Conservation (phyloP, 2,113 vertebrate species). For the Epinephelus lanceolatus region DNA sequence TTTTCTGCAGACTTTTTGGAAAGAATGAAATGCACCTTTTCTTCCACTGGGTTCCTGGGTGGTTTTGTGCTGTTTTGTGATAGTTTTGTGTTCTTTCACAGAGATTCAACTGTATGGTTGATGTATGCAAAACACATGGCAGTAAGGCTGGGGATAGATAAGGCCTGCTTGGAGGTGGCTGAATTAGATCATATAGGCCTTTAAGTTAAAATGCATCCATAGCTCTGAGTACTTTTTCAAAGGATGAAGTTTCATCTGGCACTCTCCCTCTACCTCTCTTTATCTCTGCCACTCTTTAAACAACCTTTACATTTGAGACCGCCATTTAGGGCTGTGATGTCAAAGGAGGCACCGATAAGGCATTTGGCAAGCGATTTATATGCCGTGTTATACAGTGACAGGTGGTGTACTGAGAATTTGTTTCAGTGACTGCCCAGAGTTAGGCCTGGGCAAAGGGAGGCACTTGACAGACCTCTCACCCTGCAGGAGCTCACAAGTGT, state of each 20-base stretch:
- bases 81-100: slow-evolving; percentile 28
- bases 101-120: slow-evolving; percentile 15
- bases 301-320: slow-evolving; percentile 25
- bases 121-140: slow-evolving; percentile 24
- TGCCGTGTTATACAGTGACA: slow-evolving; percentile 44
- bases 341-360: slow-evolving; percentile 24
- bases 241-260: slow-evolving; percentile 7
- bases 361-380: slow-evolving; percentile 43
- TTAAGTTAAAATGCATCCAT: slow-evolving; percentile 36
- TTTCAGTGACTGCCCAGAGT: slow-evolving; percentile 64
- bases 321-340: slow-evolving; percentile 31
- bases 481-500: slow-evolving; percentile 60
- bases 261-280: background rate
- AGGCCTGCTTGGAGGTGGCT: slow-evolving; percentile 1
- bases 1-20: slow-evolving; percentile 19
- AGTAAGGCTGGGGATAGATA: slow-evolving; percentile 14
- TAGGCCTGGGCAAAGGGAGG: slow-evolving; percentile 41
- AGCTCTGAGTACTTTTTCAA: slow-evolving; percentile 2
- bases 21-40: slow-evolving; percentile 14
- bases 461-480: slow-evolving; percentile 66
- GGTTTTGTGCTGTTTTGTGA: slow-evolving; percentile 15
- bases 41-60: background rate
- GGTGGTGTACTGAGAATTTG: slow-evolving; percentile 62
- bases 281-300: slow-evolving; percentile 7
- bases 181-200: slow-evolving; percentile 3